Evolutionary conservation across 2,113 vertebrate genomes (phyloP), one percentile per base, ranked within the genome.

Genomic region (Tauraco erythrolophus): DNA sequence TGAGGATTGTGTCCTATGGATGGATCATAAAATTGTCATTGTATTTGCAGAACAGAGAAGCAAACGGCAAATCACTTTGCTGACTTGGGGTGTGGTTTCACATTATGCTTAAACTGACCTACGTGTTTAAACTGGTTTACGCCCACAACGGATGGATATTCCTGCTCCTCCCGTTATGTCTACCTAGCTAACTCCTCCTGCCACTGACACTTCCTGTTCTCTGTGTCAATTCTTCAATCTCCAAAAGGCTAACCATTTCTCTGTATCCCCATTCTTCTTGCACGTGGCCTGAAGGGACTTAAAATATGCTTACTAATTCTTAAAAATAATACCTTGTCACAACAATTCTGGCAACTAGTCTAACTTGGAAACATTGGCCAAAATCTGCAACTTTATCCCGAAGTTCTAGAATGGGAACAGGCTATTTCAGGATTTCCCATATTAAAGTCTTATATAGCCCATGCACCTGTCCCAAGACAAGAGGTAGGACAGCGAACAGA

Each of bases 161-260:
- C 30, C 35, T 82, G 53, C 53, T 89, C n/a, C 43, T 75, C 25
- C 51, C 2, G 3, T 18, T 77, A 7, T 0, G 0, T 66, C 76
- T 69, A 45, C 25, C 54, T 64, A 28, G 57, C n/a, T 45, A 58
- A 53, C 27, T 84, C 45, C 58, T 92, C 41, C 58, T 57, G n/a
- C 11, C 56, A 50, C 54, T 78, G 35, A 24, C 30, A 48, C 41
- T 37, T 87, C 39, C 53, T 82, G 48, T 75, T 78, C 62, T 83
- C 50, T 74, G 11, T 3, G 0, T 62, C 25, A 81, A 45, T 31
- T 65, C 33, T 53, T 64, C 15, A 25, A 48, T 61, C 65, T 83
- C 60, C 43, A 57, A 94, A 91, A 74, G 39, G 6, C 50, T 54
- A 66, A 79, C 2, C 3, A 5, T 14, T 87, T 64, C 54, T 76